phyloP scores from a whole-genome alignment of 2,797 vertebrate genomes.

The Acrossocheilus fasciatus region DNA sequence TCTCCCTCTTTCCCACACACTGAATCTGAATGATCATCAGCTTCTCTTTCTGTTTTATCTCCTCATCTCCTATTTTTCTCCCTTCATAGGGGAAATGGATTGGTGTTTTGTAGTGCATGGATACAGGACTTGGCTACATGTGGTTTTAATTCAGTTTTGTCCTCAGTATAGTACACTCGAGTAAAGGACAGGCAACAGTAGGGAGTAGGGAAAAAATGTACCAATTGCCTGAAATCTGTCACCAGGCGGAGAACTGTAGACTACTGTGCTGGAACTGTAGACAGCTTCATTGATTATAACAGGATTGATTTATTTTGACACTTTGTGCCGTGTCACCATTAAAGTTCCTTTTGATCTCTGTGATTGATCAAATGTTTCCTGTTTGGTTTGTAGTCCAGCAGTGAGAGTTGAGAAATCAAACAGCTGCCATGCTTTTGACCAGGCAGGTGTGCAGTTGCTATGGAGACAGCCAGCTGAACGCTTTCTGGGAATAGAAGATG shows the following conservation, averaged over 20 bases:
- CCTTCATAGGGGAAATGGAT: not conserved
- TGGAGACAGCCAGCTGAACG: not conserved
- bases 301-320: not conserved
- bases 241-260: not conserved
- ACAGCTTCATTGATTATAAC: not conserved
- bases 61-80: not conserved
- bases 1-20: not conserved
- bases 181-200: not conserved
- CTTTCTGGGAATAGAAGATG: constrained; percentile 2
- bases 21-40: not conserved
- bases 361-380: not conserved
- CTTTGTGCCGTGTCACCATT: not conserved
- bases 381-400: not conserved
- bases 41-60: not conserved
- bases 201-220: not conserved
- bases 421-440: not conserved
- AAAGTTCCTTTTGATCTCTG: not conserved
- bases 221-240: not conserved
- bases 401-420: constrained; percentile 16
- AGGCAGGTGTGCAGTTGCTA: constrained; percentile 20
- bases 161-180: not conserved
- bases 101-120: not conserved
- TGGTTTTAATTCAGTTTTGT: not conserved
- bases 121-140: not conserved
- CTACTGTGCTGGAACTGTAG: not conserved